Evolutionary conservation across 2,797 vertebrate genomes (phyloP), one percentile per base, ranked within the genome.

Genomic region (Uromys caudimaculatus): DNA sequence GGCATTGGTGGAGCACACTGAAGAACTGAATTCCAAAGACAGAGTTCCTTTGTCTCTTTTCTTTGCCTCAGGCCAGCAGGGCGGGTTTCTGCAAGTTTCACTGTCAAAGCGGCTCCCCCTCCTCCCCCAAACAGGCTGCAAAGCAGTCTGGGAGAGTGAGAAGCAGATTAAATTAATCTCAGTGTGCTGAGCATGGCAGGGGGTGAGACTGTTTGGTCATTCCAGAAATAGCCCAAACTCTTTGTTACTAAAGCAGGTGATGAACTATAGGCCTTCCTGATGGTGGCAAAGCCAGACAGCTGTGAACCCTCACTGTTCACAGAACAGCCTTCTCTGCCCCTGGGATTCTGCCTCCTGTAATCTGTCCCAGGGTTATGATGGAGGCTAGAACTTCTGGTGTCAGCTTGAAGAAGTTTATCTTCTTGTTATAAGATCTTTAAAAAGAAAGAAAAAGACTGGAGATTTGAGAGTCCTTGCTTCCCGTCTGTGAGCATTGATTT

Each of bases 131-230:
- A 64, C 84, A 78, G 24, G 78, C 92, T 1, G n/a, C 54, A 95
- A 67, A 96, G 92, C 91, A 95, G 86, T 84, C 90, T 96, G 96
- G 96, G 95, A 97, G 79, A 85, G 24, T 2, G 10, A 54, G 82
- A 96, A 96, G 93, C 86, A 97, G 97, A 97, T 97, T 97, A 97
- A 96, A 96, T 97, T 97, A 97, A 97, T 97, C 96, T 95, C 95
- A 79, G 76, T 83, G 77, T 94, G 67, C 84, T 94, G 95, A 96
- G 89, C 91, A 89, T 97, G 89, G 97, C 83, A 96, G 89, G 86
- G 93, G 92, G 89, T 87, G 76, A 94, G 94, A 89, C 93, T 75
- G 50, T 96, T 95, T 95, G 91, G 93, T 94, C 82, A 89, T 86
- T 96, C 95, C 96, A 95, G 94, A 97, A 98, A 97, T 97, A 97